phyloP scores from a whole-genome alignment of 2,113 vertebrate species.

The Pteronura brasiliensis region DNA sequence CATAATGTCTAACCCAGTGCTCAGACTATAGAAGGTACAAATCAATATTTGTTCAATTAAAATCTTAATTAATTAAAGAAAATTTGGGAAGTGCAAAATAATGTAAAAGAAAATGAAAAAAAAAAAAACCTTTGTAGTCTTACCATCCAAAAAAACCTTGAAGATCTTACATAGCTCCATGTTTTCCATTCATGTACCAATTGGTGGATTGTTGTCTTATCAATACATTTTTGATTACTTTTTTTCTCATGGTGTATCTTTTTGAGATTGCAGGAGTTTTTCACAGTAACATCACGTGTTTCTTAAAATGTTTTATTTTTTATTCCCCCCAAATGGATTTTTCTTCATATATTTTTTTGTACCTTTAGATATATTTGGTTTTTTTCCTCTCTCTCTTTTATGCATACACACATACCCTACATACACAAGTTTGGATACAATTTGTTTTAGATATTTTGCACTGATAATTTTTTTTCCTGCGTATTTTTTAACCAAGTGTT shows the following conservation, averaged over 20 bases:
- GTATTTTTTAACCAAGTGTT: background rate
- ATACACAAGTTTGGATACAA: background rate
- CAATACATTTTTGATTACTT: no score
- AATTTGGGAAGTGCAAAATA: background rate
- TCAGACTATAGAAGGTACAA: background rate
- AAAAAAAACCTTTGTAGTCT: background rate
- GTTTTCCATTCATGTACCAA: background rate
- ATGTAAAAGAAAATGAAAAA: background rate
- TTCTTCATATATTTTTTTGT: background rate
- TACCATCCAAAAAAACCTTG: background rate
- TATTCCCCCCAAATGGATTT: background rate
- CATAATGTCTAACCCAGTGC: fast-evolving
- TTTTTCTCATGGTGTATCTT: background rate
- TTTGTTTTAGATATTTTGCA: background rate
- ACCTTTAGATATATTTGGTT: background rate
- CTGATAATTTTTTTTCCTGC: background rate
- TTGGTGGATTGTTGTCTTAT: no score
- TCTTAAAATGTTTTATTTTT: background rate
- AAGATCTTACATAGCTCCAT: background rate
- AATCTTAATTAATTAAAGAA: background rate
- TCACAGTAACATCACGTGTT: background rate
- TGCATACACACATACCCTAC: background rate
- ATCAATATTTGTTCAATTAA: background rate
- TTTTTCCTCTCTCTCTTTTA: background rate
- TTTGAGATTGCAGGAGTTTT: background rate